Evolutionary conservation across 2,113 vertebrate species (phyloP).

Genomic region (Helogale parvula): DNA sequence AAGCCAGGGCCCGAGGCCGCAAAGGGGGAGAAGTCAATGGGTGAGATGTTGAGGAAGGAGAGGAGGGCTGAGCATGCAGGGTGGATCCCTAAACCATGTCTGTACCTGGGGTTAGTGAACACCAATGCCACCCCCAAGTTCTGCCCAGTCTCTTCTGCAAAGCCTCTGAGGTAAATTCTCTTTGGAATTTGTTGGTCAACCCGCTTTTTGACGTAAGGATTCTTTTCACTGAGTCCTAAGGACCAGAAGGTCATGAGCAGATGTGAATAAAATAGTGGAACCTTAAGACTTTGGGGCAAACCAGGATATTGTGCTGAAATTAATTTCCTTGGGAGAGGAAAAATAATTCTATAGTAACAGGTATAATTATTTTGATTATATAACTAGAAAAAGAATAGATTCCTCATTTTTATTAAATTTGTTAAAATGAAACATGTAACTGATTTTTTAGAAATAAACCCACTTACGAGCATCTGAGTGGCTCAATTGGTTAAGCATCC

Average conservation of each 20-base stretch:
- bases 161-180: constrained; percentile 52
- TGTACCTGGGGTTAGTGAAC: background rate
- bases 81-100: background rate
- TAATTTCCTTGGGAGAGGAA: constrained; percentile 50
- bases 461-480: background rate
- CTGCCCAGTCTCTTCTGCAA: background rate
- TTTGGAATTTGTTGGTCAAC: constrained; percentile 57
- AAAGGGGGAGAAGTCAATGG: background rate
- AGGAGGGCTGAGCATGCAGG: background rate
- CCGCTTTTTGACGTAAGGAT: constrained; percentile 53
- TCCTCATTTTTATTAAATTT: constrained; percentile 35
- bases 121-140: background rate
- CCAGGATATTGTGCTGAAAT: constrained; percentile 42
- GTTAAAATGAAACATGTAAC: constrained; percentile 29
- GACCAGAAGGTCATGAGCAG: background rate
- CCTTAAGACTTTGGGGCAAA: constrained; percentile 30
- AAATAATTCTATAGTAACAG: constrained; percentile 23
- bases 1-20: background rate
- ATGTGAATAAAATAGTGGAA: constrained; percentile 19
- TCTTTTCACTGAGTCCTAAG: constrained; percentile 37
- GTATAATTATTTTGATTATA: constrained; percentile 34
- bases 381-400: background rate
- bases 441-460: constrained; percentile 43
- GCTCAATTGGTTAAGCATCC: too few species aligned
- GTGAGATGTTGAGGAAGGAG: background rate